phyloP scores from a whole-genome alignment of 2,888 invertebrate species.

The Pilophorus perplexus region DNA sequence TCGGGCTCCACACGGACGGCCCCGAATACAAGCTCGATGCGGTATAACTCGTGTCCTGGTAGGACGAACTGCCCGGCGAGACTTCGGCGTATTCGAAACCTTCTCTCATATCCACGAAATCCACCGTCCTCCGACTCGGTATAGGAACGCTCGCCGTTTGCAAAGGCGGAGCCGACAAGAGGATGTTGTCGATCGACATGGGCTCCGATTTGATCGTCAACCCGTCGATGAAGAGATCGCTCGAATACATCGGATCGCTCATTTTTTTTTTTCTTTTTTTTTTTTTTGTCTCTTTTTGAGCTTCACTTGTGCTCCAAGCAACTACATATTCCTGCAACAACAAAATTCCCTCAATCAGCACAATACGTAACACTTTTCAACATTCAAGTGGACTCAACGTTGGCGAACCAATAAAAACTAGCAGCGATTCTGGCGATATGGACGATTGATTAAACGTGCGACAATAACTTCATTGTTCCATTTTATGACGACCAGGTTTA shows the following conservation, averaged over 20 bases:
- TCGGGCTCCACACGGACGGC: conserved; percentile 43
- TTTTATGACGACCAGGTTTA: too few relatives aligned
- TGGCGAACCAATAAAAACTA: too few relatives aligned
- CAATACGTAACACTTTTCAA: too few relatives aligned
- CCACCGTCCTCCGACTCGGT: conserved; percentile 56
- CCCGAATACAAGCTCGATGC: conserved; percentile 46
- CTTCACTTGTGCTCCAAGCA: too few relatives aligned
- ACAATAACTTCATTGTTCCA: too few relatives aligned
- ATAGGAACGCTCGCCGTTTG: conserved; percentile 58
- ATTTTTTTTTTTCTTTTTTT: conserved; percentile 19
- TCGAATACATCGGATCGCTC: conserved; percentile 59
- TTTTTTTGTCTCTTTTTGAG: too few relatives aligned
- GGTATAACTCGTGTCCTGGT: conserved; percentile 48
- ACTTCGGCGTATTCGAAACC: conserved; percentile 56
- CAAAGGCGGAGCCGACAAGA: neutral
- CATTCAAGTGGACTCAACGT: too few relatives aligned
- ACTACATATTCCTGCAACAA: conserved; percentile 25
- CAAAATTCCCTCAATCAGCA: too few relatives aligned
- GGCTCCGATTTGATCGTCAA: conserved; percentile 65
- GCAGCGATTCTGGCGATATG: too few relatives aligned
- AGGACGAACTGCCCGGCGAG: conserved; percentile 48
- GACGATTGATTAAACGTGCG: too few relatives aligned
- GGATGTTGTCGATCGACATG: conserved; percentile 48
- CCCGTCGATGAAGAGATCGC: conserved; percentile 64
- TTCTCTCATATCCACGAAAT: conserved; percentile 52